These are phyloP conservation scores for Dynastes tityus DNA, from an alignment of 2,888 invertebrate species.

Conservation along the genomic window DNA sequence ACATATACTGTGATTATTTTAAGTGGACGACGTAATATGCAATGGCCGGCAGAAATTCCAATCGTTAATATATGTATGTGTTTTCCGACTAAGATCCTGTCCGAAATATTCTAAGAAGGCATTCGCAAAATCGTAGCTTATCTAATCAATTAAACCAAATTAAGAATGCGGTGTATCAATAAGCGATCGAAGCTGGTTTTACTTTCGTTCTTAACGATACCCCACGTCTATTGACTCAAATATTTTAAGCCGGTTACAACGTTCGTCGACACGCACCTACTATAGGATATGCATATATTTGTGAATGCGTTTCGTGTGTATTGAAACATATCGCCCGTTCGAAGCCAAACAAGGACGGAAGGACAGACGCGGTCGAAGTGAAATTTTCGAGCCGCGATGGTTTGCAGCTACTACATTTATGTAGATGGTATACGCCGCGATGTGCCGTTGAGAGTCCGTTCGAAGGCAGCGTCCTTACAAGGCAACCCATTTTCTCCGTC, in stretches of 20 bases:
- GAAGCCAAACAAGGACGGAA: slow-evolving; percentile 34
- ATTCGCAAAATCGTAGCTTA: background rate
- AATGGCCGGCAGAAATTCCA: background rate
- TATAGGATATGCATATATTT: background rate
- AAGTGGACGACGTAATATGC: too few relatives aligned
- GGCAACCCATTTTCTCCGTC: slow-evolving; percentile 57
- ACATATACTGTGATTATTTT: background rate
- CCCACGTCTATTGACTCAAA: background rate
- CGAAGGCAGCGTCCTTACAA: slow-evolving; percentile 57
- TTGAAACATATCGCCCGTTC: background rate
- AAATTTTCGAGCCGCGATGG: background rate
- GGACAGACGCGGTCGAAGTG: slow-evolving; percentile 13
- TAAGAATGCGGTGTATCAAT: background rate
- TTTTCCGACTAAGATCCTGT: background rate
- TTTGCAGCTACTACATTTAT: background rate
- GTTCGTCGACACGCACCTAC: slow-evolving; percentile 7
- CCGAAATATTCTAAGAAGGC: background rate
- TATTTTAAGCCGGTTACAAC: background rate
- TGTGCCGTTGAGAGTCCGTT: background rate
- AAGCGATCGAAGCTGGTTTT: slow-evolving; percentile 2
- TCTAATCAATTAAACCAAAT: background rate
- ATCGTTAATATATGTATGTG: background rate
- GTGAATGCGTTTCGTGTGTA: background rate
- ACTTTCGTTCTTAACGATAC: slow-evolving; percentile 9
- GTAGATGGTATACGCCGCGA: background rate